phyloP scores from a whole-genome alignment of 2,113 vertebrate species.

The Eolophus roseicapilla region DNA sequence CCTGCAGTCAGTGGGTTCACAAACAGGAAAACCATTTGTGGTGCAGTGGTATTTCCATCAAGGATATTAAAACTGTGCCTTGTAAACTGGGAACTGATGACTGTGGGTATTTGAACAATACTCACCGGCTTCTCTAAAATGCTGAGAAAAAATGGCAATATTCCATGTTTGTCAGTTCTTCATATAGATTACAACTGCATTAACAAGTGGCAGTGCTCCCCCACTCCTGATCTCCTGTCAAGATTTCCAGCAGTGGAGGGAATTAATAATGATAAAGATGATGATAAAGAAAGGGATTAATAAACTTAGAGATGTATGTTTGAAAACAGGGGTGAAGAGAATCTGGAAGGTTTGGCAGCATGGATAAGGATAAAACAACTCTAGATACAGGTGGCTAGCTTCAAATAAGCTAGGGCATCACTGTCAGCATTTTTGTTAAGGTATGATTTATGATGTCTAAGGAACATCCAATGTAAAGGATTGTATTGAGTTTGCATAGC shows the following conservation, averaged over 20 bases:
- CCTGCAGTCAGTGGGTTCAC: neutral
- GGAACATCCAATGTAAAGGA: neutral
- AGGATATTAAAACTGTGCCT: neutral
- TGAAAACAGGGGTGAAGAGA: neutral
- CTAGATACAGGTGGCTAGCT: neutral
- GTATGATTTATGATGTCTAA: neutral
- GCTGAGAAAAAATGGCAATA: neutral
- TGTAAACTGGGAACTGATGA: neutral
- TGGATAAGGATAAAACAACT: neutral
- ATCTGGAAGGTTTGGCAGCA: neutral
- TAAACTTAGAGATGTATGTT: neutral
- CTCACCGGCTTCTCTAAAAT: neutral
- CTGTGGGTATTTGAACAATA: neutral
- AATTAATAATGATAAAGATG: neutral
- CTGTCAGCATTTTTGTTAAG: neutral
- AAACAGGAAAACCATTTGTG: neutral
- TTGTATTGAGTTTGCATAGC: neutral
- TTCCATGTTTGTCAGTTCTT: neutral
- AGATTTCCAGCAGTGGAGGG: neutral
- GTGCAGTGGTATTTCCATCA: neutral
- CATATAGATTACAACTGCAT: neutral
- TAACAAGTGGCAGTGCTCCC: neutral
- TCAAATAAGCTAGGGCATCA: neutral
- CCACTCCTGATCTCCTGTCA: neutral
- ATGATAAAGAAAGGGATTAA: neutral